phyloP scores from a whole-genome alignment of 2,888 invertebrate genomes.

The Diarsia rubi region DNA sequence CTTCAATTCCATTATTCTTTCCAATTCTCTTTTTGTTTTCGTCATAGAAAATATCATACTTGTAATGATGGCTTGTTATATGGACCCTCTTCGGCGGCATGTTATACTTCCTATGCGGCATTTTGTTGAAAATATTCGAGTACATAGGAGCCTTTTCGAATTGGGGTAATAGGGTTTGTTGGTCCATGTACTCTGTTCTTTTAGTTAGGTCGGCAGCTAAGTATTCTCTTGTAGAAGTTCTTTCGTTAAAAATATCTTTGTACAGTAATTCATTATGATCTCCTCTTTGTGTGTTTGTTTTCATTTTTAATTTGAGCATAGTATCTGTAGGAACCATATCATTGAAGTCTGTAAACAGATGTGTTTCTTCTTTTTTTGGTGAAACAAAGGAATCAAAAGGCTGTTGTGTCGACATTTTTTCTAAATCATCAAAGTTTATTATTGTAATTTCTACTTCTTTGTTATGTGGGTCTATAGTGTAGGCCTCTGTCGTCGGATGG shows the following conservation, averaged over 20 bases:
- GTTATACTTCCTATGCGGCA: constrained; percentile 25
- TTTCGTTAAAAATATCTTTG: constrained; percentile 22
- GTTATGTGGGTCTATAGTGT: background rate
- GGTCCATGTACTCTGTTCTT: constrained; percentile 11
- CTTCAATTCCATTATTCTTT: background rate
- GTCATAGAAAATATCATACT: constrained; percentile 70
- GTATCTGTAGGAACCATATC: background rate
- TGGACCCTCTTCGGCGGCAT: constrained; percentile 68
- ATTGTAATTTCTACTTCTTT: constrained; percentile 68
- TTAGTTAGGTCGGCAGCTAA: background rate
- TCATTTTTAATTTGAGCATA: background rate
- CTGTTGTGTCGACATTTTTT: constrained; percentile 26
- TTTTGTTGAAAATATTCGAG: constrained; percentile 18
- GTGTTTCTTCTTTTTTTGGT: constrained; percentile 13
- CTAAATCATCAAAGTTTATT: constrained; percentile 66
- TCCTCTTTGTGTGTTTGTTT: background rate
- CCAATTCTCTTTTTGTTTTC: constrained; percentile 33
- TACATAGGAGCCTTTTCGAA: constrained; percentile 32
- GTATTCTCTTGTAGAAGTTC: background rate
- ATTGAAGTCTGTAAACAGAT: background rate
- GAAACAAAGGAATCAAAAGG: background rate
- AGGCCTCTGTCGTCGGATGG: background rate
- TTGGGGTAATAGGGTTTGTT: background rate
- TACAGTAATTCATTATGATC: constrained; percentile 44
- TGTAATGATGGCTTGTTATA: constrained; percentile 70